These are phyloP conservation scores for Andrena dorsata DNA, from an alignment of 2,888 invertebrate genomes.

Conservation along the genomic window DNA sequence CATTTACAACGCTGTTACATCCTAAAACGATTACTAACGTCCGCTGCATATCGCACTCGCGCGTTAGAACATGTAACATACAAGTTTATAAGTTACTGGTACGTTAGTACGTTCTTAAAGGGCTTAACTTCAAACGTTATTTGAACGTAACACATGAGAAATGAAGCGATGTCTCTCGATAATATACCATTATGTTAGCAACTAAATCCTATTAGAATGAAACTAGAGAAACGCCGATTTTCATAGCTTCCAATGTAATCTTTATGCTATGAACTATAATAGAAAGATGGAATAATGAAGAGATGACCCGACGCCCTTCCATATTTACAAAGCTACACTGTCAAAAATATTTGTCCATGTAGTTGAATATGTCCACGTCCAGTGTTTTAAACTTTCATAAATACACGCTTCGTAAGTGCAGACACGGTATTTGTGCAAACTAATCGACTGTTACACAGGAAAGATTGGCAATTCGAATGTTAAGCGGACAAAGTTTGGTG, in stretches of 20 bases:
- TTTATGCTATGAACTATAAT: not conserved
- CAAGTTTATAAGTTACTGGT: constrained; percentile 7
- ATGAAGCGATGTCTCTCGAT: not conserved
- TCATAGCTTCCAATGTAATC: not conserved
- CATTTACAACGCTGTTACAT: not conserved
- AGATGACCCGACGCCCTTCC: constrained; percentile 54
- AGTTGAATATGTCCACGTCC: not conserved
- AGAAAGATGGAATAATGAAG: constrained; percentile 44
- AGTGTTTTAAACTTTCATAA: not conserved
- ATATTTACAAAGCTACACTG: not conserved
- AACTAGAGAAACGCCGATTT: not conserved
- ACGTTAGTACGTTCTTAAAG: not conserved
- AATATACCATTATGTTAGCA: not conserved
- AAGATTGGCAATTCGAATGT: not conserved
- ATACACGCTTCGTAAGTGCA: not conserved
- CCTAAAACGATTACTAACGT: not conserved
- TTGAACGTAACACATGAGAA: not conserved
- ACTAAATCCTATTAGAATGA: not conserved
- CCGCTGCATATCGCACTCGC: constrained; percentile 37
- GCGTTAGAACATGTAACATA: constrained; percentile 35
- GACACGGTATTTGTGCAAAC: not conserved
- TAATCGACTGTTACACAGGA: not conserved
- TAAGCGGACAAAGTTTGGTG: not conserved
- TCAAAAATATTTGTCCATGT: constrained; percentile 17
- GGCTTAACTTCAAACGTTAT: not conserved